These are phyloP conservation scores for Apis laboriosa DNA, from an alignment of 1,140 invertebrate species.

Conservation along the genomic window DNA sequence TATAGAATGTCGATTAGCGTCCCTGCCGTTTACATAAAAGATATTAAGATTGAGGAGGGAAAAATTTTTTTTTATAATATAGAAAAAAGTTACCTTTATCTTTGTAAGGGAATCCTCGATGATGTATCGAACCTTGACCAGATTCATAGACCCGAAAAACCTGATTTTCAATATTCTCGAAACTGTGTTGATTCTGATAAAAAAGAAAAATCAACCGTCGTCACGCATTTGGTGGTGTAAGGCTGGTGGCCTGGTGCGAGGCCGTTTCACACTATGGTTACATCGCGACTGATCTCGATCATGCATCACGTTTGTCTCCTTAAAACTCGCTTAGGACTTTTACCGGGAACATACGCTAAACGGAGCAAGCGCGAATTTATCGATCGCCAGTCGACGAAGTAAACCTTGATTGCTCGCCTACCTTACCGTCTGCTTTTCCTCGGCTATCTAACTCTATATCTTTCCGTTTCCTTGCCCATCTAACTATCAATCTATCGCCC, in stretches of 20 bases:
- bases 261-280: conserved; percentile 78
- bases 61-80: background rate
- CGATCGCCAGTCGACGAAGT: conserved; percentile 65
- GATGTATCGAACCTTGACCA: conserved; percentile 8
- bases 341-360: conserved; percentile 43
- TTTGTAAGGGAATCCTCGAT: conserved; percentile 13
- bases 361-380: conserved; percentile 75
- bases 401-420: conserved; percentile 9
- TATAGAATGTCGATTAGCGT: background rate
- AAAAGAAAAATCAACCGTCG: conserved; percentile 58
- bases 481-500: background rate
- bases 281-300: conserved; percentile 78
- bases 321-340: conserved; percentile 67
- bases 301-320: conserved; percentile 68
- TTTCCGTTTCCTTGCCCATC: background rate
- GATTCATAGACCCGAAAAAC: conserved; percentile 23
- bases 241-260: conserved; percentile 74
- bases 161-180: conserved; percentile 27
- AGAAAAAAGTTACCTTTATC: conserved; percentile 28
- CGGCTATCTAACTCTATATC: background rate
- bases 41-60: no score
- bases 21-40: conserved; percentile 23
- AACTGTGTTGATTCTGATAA: conserved; percentile 33
- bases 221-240: conserved; percentile 73
- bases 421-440: background rate